Evolutionary conservation across 2,888 invertebrate genomes (phyloP).

Genomic region (Eucera pruinosa): DNA sequence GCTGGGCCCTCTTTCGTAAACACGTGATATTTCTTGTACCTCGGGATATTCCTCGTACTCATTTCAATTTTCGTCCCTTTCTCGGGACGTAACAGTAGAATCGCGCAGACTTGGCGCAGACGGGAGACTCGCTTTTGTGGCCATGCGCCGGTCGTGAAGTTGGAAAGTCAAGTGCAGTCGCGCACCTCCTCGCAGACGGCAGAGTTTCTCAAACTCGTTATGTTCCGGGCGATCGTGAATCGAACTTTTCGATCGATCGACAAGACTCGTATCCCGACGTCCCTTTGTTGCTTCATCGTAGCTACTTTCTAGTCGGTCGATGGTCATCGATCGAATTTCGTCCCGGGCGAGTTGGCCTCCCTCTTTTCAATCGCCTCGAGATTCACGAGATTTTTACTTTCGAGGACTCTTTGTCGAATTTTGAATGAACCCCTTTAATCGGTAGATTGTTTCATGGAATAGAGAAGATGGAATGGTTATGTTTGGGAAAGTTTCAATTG

Average conservation of each 20-base stretch:
- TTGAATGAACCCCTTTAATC: neutral
- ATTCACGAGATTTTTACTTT: conserved; percentile 11
- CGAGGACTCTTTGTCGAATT: neutral
- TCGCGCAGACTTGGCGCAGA: conserved; percentile 52
- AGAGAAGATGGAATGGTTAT: no score
- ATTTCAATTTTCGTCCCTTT: conserved; percentile 62
- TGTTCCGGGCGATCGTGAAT: conserved; percentile 22
- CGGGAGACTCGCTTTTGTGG: conserved; percentile 61
- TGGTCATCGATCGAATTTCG: conserved; percentile 29
- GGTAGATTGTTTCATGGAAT: neutral
- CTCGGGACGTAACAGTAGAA: conserved; percentile 47
- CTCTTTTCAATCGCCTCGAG: neutral
- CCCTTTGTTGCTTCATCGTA: neutral
- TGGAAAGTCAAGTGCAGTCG: conserved; percentile 74
- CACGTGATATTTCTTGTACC: neutral
- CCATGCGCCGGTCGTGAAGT: conserved; percentile 64
- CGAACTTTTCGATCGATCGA: conserved; percentile 65
- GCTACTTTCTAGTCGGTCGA: conserved; percentile 1
- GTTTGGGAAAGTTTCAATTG: no score
- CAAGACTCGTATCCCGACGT: neutral
- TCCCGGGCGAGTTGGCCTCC: neutral
- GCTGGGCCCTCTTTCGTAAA: no score
- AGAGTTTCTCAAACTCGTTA: conserved; percentile 71
- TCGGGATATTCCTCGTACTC: conserved; percentile 9
- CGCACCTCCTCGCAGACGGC: conserved; percentile 65